Evolutionary conservation across 2,797 vertebrate species (phyloP), one percentile per base, ranked within the genome.

Genomic region (Melanotaenia trifasciata): DNA sequence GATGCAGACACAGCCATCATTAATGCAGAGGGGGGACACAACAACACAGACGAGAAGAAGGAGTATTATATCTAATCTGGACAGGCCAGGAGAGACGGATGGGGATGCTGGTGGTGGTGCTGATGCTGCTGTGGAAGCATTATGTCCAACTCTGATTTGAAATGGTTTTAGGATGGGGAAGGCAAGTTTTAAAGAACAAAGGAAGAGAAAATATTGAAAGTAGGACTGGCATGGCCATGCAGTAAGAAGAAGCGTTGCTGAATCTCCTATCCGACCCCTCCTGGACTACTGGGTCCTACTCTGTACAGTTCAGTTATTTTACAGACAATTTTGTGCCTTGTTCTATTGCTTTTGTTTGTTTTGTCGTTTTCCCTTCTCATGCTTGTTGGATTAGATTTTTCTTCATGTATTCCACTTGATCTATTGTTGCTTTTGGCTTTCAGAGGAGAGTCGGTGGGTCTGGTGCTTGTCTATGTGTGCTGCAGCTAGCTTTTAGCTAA

Each of bases 241-340:
- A 81, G 69, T 84, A 76, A 80, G 81, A 90, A 77, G 83, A 85
- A 79, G 78, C 35, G 24, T 78, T 79, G 92, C 84, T 71, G 94
- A 94, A 93, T 96, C 95, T 97, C 95, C 96, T 96, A 94, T 97
- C 96, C 80, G 91, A 96, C 95, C 96, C 95, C 95, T 96, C 91
- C 90, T 90, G 93, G 89, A 93, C 90, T 85, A 90, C 87, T 87
- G 95, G 96, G 96, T 94, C 93, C 91, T 93, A 90, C 96, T 97
- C 96, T 96, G 95, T 98, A 98, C 95, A 93, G 93, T 96, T 97
- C 88, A 92, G 94, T 95, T 96, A 96, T 96, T 98, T 95, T 95
- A 95, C 96, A 97, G 97, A 97, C 95, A 96, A 97, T 97, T 97
- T 96, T 96, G 98, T 99, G 98, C 98, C 98, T 99, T 98, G 96